Percentiles rank a stretch among this genome's conserved stretches.
phyloP scores from a whole-genome alignment of 2,113 vertebrate genomes.

The Myotis lucifugus region DNA sequence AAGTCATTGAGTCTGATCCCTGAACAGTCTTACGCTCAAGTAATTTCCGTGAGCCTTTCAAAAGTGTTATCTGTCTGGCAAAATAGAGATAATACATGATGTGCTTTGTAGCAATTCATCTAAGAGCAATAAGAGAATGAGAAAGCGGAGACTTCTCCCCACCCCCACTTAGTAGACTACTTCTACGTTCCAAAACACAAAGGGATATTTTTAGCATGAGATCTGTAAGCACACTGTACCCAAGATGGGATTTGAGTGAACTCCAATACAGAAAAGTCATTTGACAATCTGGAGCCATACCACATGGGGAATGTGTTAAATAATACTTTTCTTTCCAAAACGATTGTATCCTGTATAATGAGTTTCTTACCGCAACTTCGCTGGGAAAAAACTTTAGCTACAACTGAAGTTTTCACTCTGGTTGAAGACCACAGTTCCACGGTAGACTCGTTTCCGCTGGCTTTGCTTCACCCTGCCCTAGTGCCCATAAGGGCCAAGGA shows the following conservation, averaged over 20 bases:
- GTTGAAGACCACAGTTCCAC: neutral
- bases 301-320: slow-evolving; percentile 69
- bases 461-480: neutral
- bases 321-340: slow-evolving; percentile 66
- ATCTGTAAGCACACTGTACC: slow-evolving; percentile 70
- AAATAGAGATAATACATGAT: neutral
- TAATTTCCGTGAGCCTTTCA: neutral
- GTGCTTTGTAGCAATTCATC: neutral
- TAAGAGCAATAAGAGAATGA: neutral
- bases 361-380: slow-evolving; percentile 42
- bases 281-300: slow-evolving; percentile 72
- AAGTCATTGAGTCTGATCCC: neutral
- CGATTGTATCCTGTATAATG: slow-evolving; percentile 46
- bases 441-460: neutral
- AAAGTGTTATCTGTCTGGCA: neutral
- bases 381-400: neutral
- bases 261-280: slow-evolving; percentile 75
- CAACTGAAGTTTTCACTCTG: neutral
- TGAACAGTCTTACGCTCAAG: neutral
- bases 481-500: neutral
- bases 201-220: slow-evolving; percentile 70
- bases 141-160: neutral
- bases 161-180: slow-evolving; percentile 9
- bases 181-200: slow-evolving; percentile 69
- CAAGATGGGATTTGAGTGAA: slow-evolving; percentile 72